Percentiles rank a stretch among this genome's conserved stretches.
Evolutionary conservation across 2,888 invertebrate species (phyloP).

Genomic region (Parnassius apollo): DNA sequence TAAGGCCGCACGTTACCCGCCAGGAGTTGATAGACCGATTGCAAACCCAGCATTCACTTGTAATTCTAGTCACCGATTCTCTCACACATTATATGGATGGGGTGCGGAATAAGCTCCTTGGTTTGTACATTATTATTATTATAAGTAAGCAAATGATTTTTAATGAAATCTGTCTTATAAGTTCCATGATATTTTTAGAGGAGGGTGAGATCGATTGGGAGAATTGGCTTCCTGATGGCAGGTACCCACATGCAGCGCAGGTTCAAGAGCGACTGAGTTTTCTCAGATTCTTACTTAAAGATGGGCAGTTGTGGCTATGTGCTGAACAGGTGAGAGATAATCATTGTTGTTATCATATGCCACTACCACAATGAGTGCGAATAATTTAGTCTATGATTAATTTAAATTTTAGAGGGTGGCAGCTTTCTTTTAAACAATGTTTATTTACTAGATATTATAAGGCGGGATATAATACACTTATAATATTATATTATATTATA

Average conservation of each 20-base stretch:
- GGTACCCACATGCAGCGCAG: slow-evolving; percentile 95
- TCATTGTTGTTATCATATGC: neutral
- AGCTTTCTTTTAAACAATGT: too few species aligned
- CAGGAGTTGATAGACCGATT: slow-evolving; percentile 92
- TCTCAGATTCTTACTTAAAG: slow-evolving; percentile 94
- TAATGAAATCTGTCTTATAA: neutral
- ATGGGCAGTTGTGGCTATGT: slow-evolving; percentile 97
- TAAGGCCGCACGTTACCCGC: slow-evolving; percentile 74
- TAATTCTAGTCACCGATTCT: slow-evolving; percentile 96
- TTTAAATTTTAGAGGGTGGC: too few species aligned
- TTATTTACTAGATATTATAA: too few species aligned
- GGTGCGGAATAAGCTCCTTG: slow-evolving; percentile 81
- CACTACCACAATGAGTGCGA: too few species aligned
- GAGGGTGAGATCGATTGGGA: slow-evolving; percentile 90
- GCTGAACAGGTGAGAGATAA: slow-evolving; percentile 86
- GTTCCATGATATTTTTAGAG: slow-evolving; percentile 64
- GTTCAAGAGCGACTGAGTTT: slow-evolving; percentile 97
- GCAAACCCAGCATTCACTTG: slow-evolving; percentile 95
- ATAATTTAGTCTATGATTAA: too few species aligned
- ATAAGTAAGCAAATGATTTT: neutral
- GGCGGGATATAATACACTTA: too few species aligned
- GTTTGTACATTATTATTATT: slow-evolving; percentile 36
- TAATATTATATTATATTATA: too few species aligned
- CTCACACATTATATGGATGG: slow-evolving; percentile 94
- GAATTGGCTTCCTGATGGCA: slow-evolving; percentile 89